Evolutionary conservation across 37 sponge, comb jelly and placozoan species (phyloP).

Genomic region (Ephydatia muelleri): DNA sequence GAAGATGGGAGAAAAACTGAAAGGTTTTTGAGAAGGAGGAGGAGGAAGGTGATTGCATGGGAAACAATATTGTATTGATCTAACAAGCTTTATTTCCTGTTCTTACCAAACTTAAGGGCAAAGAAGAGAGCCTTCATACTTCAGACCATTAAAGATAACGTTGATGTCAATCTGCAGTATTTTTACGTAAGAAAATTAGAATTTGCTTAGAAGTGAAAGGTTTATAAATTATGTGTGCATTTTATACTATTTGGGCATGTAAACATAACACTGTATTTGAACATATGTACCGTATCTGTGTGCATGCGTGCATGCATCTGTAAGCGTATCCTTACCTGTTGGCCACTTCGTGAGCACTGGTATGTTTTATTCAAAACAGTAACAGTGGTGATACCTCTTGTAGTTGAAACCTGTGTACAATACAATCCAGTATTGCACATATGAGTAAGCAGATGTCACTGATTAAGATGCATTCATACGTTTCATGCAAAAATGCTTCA

Average conservation of each 20-base stretch:
- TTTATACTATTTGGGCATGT: too few species aligned
- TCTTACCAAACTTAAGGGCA: conserved; percentile 42
- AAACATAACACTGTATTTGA: too few species aligned
- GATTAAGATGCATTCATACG: background rate
- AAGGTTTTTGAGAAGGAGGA: too few species aligned
- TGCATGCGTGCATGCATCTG: background rate
- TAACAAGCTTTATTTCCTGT: too few species aligned
- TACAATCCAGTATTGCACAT: conserved; percentile 28
- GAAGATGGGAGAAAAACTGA: too few species aligned
- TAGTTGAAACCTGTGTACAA: conserved; percentile 11
- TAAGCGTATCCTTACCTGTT: background rate
- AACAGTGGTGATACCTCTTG: conserved; percentile 9
- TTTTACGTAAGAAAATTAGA: background rate
- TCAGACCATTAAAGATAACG: conserved; percentile 12
- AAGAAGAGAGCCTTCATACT: conserved; percentile 50
- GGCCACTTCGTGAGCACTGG: background rate
- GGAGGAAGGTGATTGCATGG: too few species aligned
- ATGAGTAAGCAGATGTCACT: background rate
- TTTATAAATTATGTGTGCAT: background rate
- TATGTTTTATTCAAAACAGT: conserved; percentile 54
- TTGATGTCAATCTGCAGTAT: conserved; percentile 21
- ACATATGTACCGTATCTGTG: too few species aligned
- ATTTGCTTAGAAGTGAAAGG: background rate
- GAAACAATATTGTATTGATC: too few species aligned
- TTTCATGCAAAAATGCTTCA: background rate